Evolutionary conservation across 2,797 vertebrate species (phyloP).

Genomic region (Gymnothorax reevesii): DNA sequence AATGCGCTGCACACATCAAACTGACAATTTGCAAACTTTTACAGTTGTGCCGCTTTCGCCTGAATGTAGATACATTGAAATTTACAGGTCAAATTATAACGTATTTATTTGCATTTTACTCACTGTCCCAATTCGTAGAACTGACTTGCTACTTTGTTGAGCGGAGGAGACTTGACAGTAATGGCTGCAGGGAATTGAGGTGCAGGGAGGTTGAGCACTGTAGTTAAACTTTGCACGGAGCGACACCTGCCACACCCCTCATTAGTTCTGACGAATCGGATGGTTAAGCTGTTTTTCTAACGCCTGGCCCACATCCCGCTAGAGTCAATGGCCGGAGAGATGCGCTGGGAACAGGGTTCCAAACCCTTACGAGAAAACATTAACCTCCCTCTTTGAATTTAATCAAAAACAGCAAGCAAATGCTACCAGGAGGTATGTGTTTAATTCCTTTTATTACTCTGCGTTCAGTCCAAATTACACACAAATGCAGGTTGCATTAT

Average conservation of each 20-base stretch:
- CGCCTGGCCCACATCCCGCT: constrained; percentile 30
- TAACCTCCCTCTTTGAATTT: constrained; percentile 36
- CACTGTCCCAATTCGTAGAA: too few relatives aligned
- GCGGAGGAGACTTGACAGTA: background rate
- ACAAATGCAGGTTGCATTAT: constrained; percentile 34
- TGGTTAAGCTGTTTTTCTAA: constrained; percentile 48
- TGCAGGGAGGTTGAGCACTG: background rate
- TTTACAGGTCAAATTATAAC: too few relatives aligned
- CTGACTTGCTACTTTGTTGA: too few relatives aligned
- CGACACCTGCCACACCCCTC: constrained; percentile 45
- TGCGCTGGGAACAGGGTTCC: constrained; percentile 45
- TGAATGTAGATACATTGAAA: too few relatives aligned
- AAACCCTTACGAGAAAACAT: constrained; percentile 51
- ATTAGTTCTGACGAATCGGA: constrained; percentile 67
- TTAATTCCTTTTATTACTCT: constrained; percentile 39
- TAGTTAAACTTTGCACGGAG: background rate
- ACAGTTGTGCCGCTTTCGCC: too few relatives aligned
- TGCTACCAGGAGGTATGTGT: constrained; percentile 36
- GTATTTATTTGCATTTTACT: too few relatives aligned
- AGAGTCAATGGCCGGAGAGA: constrained; percentile 32
- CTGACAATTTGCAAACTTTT: too few relatives aligned
- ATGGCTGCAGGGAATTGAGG: constrained; percentile 38
- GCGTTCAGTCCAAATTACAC: constrained; percentile 42
- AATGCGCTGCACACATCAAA: too few relatives aligned
- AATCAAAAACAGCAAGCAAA: constrained; percentile 41